A percentile compares a stretch with the other conserved stretches of the same genome.
Evolutionary conservation across 2,888 invertebrate genomes (phyloP).

Genomic region (Hipparchia semele): DNA sequence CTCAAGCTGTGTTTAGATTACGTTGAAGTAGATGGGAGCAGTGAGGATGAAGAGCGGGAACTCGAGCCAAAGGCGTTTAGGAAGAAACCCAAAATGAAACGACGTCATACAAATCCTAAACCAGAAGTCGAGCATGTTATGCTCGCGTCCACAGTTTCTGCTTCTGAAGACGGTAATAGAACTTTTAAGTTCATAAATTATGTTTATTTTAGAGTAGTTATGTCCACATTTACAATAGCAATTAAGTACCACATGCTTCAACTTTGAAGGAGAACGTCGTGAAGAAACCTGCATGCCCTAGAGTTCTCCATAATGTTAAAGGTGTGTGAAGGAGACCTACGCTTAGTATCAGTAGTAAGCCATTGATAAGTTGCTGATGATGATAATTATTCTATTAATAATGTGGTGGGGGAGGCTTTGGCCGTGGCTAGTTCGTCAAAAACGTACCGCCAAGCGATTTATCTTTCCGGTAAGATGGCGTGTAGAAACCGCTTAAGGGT

Average conservation of each 20-base stretch:
- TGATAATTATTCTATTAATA: neutral
- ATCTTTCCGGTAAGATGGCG: no score
- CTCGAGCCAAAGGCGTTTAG: constrained; percentile 59
- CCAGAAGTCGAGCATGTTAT: constrained; percentile 67
- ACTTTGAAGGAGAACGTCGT: no score
- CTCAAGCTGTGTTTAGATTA: constrained; percentile 74
- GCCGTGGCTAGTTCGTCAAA: no score
- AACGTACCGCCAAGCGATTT: no score
- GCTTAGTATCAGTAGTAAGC: no score
- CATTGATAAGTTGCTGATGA: neutral
- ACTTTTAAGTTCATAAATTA: neutral
- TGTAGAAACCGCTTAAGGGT: no score
- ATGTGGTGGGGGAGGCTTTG: no score
- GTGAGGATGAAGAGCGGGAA: constrained; percentile 74
- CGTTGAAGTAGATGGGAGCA: constrained; percentile 74
- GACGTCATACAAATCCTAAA: constrained; percentile 64
- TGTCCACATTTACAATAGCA: no score
- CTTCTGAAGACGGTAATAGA: constrained; percentile 60
- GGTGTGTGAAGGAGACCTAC: neutral
- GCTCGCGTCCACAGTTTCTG: constrained; percentile 67
- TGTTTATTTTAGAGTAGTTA: no score
- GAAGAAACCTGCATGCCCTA: no score
- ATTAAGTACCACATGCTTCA: no score
- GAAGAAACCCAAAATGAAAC: constrained; percentile 68
- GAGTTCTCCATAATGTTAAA: no score